Conservation (phyloP, 2,888 invertebrate genomes). For the Encarsia formosa region DNA sequence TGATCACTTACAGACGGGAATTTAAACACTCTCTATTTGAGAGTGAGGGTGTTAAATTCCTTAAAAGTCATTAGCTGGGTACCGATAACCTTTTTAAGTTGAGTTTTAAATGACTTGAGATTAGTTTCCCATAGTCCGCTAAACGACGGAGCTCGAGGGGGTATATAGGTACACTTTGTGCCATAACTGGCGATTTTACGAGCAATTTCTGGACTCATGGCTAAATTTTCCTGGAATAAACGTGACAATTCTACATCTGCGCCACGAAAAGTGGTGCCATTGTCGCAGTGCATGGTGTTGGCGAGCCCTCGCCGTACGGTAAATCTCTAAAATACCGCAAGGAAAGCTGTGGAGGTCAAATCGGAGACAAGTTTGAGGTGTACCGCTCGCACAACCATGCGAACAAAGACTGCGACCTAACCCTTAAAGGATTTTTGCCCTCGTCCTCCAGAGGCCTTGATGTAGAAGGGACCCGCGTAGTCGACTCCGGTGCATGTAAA, state of each 20-base stretch:
- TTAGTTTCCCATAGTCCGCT: background rate
- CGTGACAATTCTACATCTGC: background rate
- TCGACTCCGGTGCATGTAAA: background rate
- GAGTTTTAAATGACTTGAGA: conserved; percentile 1
- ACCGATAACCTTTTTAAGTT: background rate
- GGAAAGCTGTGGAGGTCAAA: background rate
- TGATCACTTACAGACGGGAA: too few species aligned
- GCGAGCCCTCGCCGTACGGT: background rate
- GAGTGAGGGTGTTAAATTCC: too few species aligned
- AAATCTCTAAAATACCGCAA: background rate
- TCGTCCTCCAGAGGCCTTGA: background rate
- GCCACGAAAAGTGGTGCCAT: background rate
- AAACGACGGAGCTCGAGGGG: background rate
- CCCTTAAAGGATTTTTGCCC: background rate
- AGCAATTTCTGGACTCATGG: background rate
- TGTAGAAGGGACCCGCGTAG: background rate
- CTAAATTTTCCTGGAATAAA: background rate
- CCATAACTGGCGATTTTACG: background rate
- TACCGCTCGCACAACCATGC: background rate
- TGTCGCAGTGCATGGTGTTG: background rate
- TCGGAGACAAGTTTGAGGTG: background rate
- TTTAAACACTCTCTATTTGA: background rate
- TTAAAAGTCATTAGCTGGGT: too few species aligned
- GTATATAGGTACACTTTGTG: background rate
- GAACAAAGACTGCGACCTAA: background rate